Base-by-base conservation (phyloP, 37 sponge, comb jelly and placozoan species). In the Tethya wilhelma region DNA sequence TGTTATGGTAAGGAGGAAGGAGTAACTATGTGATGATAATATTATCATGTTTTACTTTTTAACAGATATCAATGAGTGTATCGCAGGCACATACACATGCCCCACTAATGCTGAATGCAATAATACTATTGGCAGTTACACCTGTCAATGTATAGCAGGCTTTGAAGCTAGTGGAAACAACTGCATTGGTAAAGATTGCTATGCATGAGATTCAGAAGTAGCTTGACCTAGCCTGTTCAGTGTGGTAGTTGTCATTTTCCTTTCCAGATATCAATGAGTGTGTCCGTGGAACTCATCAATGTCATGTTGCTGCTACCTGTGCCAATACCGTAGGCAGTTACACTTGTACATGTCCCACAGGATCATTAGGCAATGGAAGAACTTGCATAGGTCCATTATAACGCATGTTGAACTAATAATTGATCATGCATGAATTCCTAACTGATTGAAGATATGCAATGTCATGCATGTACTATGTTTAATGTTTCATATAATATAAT, bases 231-330 rank as follows among this genome's bases (percentile, higher is more conserved):
- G 62, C 7, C 7, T 25, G 23, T 59, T 5, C 28, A 59, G 23
- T 5, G 28, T 59, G 23, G 62, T 19, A 59, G 20, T 59, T 12
- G 20, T 59, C 6, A 30, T 29, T 23, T 59, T 5, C 62, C 7
- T 71, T 72, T 1, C 7, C 46, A 72, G 73, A 72, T 49, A 33
- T 72, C 56, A 32, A 72, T 72, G 73, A 72, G 56, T 72, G 73
- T 49, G 17, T n/a, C 32, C 49, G 29, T 72, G 55, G 56, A 6
- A 72, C 49, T 29, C 17, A 46, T 4, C 36, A 3, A 0, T 72
- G 73, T 72, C 56, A 72, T 31, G 30, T n/a, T 17, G 53, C 9
- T 36, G 67, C 67, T 17, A 5, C 7, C 56, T 72, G 73, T 72
- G 33, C 31, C 19, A 72, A 72, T 72, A 49, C 36, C 20, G 30